Percentiles rank a stretch among this genome's conserved stretches.
Conservation (phyloP, 2,797 vertebrate species). For the Pseudochirops corinnae region DNA sequence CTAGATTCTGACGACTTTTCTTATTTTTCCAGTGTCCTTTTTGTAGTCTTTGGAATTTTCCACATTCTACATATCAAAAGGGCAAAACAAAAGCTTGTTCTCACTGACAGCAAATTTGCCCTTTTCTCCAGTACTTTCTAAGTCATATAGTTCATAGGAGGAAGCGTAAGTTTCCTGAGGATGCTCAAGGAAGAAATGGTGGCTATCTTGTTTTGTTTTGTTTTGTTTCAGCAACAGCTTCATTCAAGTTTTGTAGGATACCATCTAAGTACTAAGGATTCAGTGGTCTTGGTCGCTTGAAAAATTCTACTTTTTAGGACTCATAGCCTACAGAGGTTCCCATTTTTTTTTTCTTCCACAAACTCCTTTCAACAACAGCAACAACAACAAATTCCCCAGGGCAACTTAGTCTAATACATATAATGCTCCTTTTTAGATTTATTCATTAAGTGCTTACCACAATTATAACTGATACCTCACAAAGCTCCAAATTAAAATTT, state of each 20-base stretch:
- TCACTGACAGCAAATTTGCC: neutral
- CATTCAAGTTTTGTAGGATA: neutral
- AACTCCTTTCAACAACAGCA: neutral
- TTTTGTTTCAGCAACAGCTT: neutral
- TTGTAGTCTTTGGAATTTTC: neutral
- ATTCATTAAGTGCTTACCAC: neutral
- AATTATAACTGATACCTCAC: neutral
- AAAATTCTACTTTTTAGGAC: neutral
- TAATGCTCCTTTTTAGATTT: neutral
- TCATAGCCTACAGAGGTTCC: neutral
- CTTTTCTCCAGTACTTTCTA: neutral
- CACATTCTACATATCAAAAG: neutral
- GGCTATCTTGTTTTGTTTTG: neutral
- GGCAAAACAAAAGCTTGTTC: neutral
- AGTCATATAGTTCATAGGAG: neutral
- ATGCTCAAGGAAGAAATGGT: neutral
- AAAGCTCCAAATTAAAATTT: neutral
- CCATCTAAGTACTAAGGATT: too few relatives aligned
- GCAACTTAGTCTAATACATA: neutral
- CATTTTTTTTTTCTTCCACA: neutral
- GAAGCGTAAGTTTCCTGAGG: neutral
- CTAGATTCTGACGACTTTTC: neutral
- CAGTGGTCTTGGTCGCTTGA: neutral
- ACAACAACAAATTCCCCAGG: neutral
- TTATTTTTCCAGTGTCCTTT: neutral